A percentile compares a stretch with the other conserved stretches of the same genome.
These are phyloP conservation scores for Anthoptus insignis DNA, from an alignment of 2,888 invertebrate species.

Conservation along the genomic window DNA sequence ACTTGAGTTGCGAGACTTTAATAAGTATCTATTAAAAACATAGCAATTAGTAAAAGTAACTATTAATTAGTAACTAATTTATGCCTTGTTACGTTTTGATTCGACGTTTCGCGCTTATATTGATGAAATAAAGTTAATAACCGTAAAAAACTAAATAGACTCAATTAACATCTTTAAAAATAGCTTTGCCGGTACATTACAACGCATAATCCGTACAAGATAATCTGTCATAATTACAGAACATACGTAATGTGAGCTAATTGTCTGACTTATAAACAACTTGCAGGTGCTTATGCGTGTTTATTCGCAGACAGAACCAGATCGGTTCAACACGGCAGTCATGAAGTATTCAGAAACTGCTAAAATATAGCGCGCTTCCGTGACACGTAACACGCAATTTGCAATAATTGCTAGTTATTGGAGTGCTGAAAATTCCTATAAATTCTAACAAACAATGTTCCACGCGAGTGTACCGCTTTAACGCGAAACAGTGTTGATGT, in stretches of 20 bases:
- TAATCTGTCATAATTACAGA: background rate
- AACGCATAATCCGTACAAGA: constrained; percentile 2
- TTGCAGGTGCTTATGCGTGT: background rate
- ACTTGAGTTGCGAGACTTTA: background rate
- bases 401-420: constrained; percentile 42
- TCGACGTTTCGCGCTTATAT: background rate
- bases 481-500: constrained; percentile 47
- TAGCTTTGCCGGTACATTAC: background rate
- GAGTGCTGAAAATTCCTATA: constrained; percentile 35
- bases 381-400: constrained; percentile 37
- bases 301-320: constrained; percentile 23
- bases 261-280: constrained; percentile 25
- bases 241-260: constrained; percentile 16
- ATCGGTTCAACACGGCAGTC: constrained; percentile 19
- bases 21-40: background rate
- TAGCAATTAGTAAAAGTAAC: background rate
- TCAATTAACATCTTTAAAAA: background rate
- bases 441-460: constrained; percentile 41
- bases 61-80: background rate
- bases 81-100: background rate
- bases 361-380: constrained; percentile 36
- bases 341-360: constrained; percentile 28
- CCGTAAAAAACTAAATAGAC: background rate
- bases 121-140: background rate
- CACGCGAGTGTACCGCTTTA: constrained; percentile 43